Percentiles rank a stretch among this genome's conserved stretches.
phyloP scores from a whole-genome alignment of 2,797 vertebrate genomes.

The Neosilurus hyrtlii region DNA sequence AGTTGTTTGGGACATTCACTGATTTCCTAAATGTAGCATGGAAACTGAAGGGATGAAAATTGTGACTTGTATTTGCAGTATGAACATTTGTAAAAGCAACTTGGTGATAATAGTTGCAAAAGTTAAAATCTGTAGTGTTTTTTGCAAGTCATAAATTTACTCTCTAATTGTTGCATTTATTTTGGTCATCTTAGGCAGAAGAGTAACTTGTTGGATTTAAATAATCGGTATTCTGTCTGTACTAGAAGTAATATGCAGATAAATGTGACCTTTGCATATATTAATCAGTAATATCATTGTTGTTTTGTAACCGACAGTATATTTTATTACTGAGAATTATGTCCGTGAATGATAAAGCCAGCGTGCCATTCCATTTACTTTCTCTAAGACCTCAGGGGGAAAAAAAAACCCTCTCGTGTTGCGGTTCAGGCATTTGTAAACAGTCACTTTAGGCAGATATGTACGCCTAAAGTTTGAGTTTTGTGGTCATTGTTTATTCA shows the following conservation, averaged over 20 bases:
- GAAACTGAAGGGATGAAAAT: neutral
- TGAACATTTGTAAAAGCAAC: neutral
- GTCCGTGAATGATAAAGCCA: slow-evolving; percentile 16
- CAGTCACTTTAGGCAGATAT: neutral
- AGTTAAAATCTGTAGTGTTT: neutral
- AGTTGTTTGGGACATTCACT: neutral
- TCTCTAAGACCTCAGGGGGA: neutral
- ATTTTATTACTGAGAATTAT: slow-evolving; percentile 35
- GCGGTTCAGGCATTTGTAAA: slow-evolving; percentile 13
- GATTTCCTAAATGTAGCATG: slow-evolving; percentile 13
- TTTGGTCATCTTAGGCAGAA: neutral
- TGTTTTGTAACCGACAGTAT: slow-evolving; percentile 14
- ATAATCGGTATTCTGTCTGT: slow-evolving; percentile 18
- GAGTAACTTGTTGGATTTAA: slow-evolving; percentile 1
- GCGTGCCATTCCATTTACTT: slow-evolving; percentile 35
- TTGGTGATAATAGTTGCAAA: slow-evolving; percentile 5
- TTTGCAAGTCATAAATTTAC: slow-evolving; percentile 24
- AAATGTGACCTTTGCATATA: slow-evolving; percentile 38
- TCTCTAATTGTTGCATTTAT: neutral
- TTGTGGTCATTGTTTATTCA: neutral
- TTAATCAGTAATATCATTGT: slow-evolving; percentile 24
- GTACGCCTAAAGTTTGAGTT: neutral
- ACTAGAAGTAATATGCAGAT: slow-evolving; percentile 16
- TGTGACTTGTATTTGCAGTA: neutral
- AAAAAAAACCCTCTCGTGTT: neutral